These are phyloP conservation scores for Muntiacus muntjak DNA, from an alignment of 2,113 vertebrate genomes.

Conservation along the genomic window DNA sequence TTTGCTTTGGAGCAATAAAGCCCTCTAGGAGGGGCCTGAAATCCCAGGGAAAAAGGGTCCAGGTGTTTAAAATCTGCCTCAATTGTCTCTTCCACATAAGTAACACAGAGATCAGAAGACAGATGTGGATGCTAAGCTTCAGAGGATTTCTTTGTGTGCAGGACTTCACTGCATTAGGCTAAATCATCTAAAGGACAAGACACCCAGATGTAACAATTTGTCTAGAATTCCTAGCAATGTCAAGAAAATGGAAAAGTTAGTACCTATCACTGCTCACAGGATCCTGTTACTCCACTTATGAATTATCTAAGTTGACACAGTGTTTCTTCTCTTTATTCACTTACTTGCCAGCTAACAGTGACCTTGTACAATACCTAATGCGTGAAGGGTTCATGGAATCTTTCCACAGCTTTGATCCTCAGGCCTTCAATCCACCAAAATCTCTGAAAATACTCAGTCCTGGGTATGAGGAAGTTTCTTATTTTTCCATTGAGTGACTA, in stretches of 20 bases:
- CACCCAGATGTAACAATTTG: neutral
- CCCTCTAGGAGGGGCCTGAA: neutral
- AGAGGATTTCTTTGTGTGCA: neutral
- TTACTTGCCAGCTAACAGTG: neutral
- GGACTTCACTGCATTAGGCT: neutral
- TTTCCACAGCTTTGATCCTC: neutral
- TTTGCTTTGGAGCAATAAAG: neutral
- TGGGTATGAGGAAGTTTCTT: neutral
- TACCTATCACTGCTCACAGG: neutral
- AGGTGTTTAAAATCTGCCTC: neutral
- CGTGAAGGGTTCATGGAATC: neutral
- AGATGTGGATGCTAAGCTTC: neutral
- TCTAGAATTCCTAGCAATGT: neutral
- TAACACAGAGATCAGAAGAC: neutral
- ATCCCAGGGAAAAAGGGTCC: neutral
- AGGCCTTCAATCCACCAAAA: neutral
- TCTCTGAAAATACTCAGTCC: neutral
- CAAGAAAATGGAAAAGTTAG: neutral
- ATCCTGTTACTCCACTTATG: neutral
- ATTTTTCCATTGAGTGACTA: neutral
- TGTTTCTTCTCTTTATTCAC: neutral
- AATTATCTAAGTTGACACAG: neutral
- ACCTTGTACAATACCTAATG: neutral
- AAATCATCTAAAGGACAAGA: neutral
- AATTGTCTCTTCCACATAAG: neutral